A percentile compares a stretch with the other conserved stretches of the same genome.
Conservation (phyloP, 2,113 vertebrate species). For the Corythornis madagascariensis region DNA sequence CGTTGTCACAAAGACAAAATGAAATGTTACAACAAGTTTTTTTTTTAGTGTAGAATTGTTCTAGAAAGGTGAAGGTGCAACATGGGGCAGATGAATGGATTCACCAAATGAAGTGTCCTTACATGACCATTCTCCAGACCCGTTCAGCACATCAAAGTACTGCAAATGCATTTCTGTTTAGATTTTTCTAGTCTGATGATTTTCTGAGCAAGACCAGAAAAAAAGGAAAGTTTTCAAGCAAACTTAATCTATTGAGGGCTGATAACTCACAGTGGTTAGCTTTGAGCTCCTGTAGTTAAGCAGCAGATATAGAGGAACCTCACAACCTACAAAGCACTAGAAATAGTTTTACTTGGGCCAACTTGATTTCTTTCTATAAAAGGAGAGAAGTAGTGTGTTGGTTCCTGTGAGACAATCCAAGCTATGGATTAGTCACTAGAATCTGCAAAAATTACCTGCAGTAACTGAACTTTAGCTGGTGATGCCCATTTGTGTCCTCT, state of each 20-base stretch:
- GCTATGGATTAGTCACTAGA: neutral
- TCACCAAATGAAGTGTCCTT: neutral
- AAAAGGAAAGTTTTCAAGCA: neutral
- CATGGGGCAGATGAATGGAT: neutral
- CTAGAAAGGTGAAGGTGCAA: neutral
- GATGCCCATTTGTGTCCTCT: neutral
- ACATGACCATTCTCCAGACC: neutral
- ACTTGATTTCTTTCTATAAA: neutral
- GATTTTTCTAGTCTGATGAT: neutral
- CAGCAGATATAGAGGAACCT: rapidly evolving
- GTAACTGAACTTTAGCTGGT: neutral
- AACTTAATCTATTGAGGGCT: neutral
- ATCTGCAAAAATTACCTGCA: neutral
- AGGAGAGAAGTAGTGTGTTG: neutral
- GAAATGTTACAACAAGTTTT: neutral
- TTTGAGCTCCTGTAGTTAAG: neutral
- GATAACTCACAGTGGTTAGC: neutral
- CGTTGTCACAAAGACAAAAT: neutral
- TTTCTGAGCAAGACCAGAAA: neutral
- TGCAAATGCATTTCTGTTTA: neutral
- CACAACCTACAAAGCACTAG: neutral
- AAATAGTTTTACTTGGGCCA: neutral
- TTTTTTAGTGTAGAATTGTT: neutral
- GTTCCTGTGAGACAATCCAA: neutral
- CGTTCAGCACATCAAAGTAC: neutral